Conservation (phyloP, 1,140 invertebrate species). For the Leptinotarsa defecta region DNA sequence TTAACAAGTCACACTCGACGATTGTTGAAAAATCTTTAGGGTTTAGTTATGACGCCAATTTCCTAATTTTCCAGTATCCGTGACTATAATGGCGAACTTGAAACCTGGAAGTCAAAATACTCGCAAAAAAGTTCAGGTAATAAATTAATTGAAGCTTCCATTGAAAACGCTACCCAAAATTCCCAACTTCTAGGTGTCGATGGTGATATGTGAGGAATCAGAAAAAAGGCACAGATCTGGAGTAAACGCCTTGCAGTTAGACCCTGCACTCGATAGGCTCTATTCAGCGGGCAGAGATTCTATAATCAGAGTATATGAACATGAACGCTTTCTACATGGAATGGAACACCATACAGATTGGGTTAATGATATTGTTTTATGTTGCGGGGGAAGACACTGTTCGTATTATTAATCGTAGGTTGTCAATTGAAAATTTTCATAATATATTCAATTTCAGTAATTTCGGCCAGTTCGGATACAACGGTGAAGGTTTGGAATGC, state of each 20-base stretch:
- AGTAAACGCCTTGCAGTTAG: conserved; percentile 94
- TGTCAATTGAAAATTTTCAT: background rate
- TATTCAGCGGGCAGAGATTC: conserved; percentile 98
- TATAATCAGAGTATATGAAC: conserved; percentile 97
- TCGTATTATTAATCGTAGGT: conserved; percentile 49
- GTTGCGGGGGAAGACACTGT: conserved; percentile 95
- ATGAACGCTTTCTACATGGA: conserved; percentile 89
- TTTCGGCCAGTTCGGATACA: conserved; percentile 98
- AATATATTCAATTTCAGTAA: conserved; percentile 71
- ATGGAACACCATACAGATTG: conserved; percentile 99
- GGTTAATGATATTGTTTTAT: conserved; percentile 99
- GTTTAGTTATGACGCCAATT: too few relatives aligned
- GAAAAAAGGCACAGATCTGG: conserved; percentile 93
- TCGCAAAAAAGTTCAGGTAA: conserved; percentile 72
- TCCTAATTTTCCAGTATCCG: too few relatives aligned
- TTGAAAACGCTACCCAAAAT: background rate
- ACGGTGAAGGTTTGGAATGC: conserved; percentile 99
- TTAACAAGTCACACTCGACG: too few relatives aligned
- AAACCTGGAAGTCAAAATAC: conserved; percentile 58
- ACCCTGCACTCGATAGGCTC: conserved; percentile 82
- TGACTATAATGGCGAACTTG: conserved; percentile 42
- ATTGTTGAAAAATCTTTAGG: too few relatives aligned
- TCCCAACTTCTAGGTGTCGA: conserved; percentile 78
- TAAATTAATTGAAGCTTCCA: background rate
- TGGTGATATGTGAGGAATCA: conserved; percentile 96